Conservation (phyloP, 2,797 vertebrate species). For the Hydrolagus colliei region DNA sequence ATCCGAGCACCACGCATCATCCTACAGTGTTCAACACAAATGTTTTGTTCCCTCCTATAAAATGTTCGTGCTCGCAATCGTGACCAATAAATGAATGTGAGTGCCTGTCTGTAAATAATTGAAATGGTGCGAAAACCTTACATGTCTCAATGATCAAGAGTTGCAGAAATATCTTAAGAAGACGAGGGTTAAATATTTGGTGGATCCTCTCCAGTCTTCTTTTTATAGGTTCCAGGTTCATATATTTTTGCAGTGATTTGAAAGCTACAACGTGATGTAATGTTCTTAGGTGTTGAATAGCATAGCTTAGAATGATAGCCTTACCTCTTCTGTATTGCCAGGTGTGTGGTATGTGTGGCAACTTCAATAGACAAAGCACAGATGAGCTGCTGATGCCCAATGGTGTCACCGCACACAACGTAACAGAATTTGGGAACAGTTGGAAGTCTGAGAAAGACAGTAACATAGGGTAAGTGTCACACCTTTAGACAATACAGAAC, state of each 20-base stretch:
- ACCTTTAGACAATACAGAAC: neutral
- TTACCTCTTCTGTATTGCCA: constrained; percentile 34
- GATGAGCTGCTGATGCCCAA: constrained; percentile 51
- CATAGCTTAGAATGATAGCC: neutral
- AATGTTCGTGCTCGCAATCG: no score
- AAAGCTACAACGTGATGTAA: neutral
- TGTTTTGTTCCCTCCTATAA: no score
- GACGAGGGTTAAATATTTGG: no score
- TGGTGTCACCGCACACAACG: constrained; percentile 37
- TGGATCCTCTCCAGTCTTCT: no score
- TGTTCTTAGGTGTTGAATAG: neutral
- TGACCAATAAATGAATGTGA: no score
- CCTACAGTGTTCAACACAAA: no score
- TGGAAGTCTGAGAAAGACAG: constrained; percentile 49
- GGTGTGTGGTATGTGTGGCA: constrained; percentile 57
- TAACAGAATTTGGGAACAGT: constrained; percentile 53
- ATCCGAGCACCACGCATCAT: no score
- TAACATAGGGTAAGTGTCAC: constrained; percentile 41
- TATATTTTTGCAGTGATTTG: neutral
- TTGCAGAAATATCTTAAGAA: no score
- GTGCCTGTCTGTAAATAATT: no score
- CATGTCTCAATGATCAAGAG: no score
- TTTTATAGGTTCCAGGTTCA: no score
- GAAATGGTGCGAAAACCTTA: no score
- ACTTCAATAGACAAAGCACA: constrained; percentile 44